Base-by-base conservation (phyloP, 2,113 vertebrate species). In the Columbina picui region DNA sequence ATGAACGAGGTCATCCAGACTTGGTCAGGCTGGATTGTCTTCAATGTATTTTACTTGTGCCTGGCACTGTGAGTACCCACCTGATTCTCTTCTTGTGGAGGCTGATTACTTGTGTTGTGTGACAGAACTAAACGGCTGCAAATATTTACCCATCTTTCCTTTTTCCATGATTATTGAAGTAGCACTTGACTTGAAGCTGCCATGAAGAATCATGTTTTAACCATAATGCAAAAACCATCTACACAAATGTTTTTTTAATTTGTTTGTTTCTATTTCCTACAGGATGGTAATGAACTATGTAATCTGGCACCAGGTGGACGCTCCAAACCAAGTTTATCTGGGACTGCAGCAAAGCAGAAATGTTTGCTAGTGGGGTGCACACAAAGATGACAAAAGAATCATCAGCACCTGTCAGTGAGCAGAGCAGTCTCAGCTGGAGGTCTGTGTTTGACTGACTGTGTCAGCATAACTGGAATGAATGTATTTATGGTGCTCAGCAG, bases 401-500 rank as follows among this genome's bases (percentile, higher is more conserved):
- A 38, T 81, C 84, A 69, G 65, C 50, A 36, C 10, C 57, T 65
- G 80, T 3, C 71, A 86, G n/a, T 16, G 91, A 89, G 82, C 39
- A 56, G 53, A 76, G 17, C 32, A 20, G 76, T 36, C 47, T 12
- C 76, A 68, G 76, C 8, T 67, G 71, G 63, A 73, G 68, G 36
- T 67, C 89, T 88, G 50, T 80, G 53, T 61, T 87, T 83, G 67
- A 49, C 52, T 57, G 52, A 36, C 61, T 84, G 67, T 2, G 4
- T 53, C 78, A 85, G 34, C 61, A 47, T 55, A 75, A 21, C 21
- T 67, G 36, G 50, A 19, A 39, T 53, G 22, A 73, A 71, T 39
- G 45, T 36, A 30, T 65, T 76, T 77, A 52, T 73, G 71, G 39
- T 70, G 59, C 91, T 77, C 90, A 87, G 63, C 87, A 88, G 80